Percentiles rank a stretch among this genome's conserved stretches.
Evolutionary conservation across 2,113 vertebrate genomes (phyloP).

Genomic region (Grammomys surdaster): DNA sequence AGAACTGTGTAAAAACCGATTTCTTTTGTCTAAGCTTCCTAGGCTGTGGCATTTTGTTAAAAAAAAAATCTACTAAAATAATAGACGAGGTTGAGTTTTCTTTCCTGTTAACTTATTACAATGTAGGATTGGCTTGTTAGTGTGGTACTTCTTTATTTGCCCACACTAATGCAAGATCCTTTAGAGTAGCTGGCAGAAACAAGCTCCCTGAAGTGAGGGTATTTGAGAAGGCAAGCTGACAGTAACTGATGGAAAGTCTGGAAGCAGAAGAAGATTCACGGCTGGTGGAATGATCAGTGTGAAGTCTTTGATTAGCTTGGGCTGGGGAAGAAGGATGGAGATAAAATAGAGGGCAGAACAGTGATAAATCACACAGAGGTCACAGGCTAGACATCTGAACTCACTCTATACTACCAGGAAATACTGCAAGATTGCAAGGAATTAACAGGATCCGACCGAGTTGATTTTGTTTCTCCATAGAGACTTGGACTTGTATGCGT

Average conservation of each 20-base stretch:
- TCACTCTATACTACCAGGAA: neutral
- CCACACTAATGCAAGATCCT: neutral
- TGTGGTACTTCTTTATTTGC: neutral
- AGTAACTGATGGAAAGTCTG: neutral
- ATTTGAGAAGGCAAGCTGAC: constrained; percentile 3
- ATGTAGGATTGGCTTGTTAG: neutral
- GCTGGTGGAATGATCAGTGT: neutral
- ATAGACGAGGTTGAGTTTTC: neutral
- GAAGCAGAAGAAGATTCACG: neutral
- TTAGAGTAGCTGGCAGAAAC: neutral
- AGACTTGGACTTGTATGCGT: neutral
- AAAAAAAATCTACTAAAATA: neutral
- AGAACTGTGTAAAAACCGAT: neutral
- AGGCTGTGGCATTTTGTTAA: neutral
- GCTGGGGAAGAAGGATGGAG: neutral
- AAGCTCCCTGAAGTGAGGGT: neutral
- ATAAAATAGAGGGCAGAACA: neutral
- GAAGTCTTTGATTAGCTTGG: neutral
- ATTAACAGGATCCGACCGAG: neutral
- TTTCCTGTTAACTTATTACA: neutral
- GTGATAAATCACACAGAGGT: neutral
- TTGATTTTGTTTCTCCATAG: neutral
- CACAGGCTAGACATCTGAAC: neutral
- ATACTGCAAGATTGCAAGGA: neutral
- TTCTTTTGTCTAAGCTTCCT: neutral